phyloP scores from a whole-genome alignment of 1,140 invertebrate genomes.

The Drosophila biarmipes region DNA sequence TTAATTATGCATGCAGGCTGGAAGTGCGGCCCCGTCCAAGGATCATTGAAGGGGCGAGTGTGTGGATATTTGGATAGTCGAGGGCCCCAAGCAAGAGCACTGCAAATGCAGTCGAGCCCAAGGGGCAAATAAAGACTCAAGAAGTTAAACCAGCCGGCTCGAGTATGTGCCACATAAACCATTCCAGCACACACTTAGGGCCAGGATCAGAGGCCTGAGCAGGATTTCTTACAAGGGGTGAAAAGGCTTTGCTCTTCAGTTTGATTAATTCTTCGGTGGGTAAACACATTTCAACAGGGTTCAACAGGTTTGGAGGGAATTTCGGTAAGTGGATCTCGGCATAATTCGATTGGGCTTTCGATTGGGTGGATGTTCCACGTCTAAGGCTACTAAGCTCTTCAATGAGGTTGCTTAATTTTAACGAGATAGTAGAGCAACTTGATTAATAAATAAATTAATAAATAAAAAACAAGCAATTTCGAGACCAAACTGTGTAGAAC shows the following conservation, averaged over 20 bases:
- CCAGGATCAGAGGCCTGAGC: conserved; percentile 1
- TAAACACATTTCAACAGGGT: background rate
- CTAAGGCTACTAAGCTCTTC: too few relatives aligned
- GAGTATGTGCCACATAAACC: conserved; percentile 53
- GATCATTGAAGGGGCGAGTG: background rate
- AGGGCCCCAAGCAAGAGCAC: conserved; percentile 7
- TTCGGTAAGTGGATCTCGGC: background rate
- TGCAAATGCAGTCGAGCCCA: conserved; percentile 41
- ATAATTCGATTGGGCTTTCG: background rate
- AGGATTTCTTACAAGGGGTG: background rate
- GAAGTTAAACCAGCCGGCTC: conserved; percentile 41
- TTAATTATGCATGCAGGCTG: conserved; percentile 46
- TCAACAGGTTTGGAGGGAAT: too few relatives aligned
- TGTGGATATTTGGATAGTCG: conserved; percentile 3
- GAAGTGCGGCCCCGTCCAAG: conserved; percentile 19
- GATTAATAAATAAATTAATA: too few relatives aligned
- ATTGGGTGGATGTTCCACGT: too few relatives aligned
- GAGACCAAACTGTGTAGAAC: too few relatives aligned
- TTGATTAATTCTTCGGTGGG: background rate
- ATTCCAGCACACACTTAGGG: conserved; percentile 15
- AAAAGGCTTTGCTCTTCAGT: too few relatives aligned
- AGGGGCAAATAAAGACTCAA: conserved; percentile 46
- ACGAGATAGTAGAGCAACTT: too few relatives aligned
- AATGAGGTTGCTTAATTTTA: too few relatives aligned
- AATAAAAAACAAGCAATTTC: too few relatives aligned